A percentile compares a stretch with the other conserved stretches of the same genome.
Evolutionary conservation across 2,797 vertebrate species (phyloP).

Genomic region (Gadopsis bispinosus): DNA sequence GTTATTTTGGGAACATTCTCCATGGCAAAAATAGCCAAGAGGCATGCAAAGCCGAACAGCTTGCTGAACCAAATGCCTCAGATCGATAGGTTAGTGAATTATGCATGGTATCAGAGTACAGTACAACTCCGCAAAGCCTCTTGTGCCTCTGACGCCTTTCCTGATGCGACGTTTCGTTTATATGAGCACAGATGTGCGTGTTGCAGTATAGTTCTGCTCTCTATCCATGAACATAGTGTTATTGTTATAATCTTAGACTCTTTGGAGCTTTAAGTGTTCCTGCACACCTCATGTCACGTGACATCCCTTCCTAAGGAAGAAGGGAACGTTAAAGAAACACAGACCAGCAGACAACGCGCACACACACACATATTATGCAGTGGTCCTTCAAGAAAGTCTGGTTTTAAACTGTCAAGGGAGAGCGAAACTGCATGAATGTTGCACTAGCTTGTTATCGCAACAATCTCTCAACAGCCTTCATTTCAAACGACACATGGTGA

Average conservation of each 20-base stretch:
- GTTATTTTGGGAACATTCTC: conserved; percentile 71
- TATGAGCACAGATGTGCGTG: conserved; percentile 21
- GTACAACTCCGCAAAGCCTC: conserved; percentile 51
- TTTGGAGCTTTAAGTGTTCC: conserved; percentile 23
- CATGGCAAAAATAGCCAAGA: conserved; percentile 61
- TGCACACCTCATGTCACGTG: conserved; percentile 19
- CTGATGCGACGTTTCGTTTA: conserved; percentile 48
- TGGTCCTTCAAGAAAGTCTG: conserved; percentile 44
- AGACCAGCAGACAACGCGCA: neutral
- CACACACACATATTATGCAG: conserved; percentile 12
- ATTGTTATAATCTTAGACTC: conserved; percentile 21
- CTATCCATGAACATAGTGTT: neutral
- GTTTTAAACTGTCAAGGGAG: conserved; percentile 54
- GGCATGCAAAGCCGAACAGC: conserved; percentile 56
- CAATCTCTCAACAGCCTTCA: conserved; percentile 69
- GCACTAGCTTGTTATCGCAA: conserved; percentile 64
- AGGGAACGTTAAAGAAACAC: neutral
- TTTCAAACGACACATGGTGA: conserved; percentile 74
- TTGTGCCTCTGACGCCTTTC: conserved; percentile 35
- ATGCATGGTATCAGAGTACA: conserved; percentile 69
- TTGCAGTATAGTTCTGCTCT: conserved; percentile 24
- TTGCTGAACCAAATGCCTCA: conserved; percentile 70
- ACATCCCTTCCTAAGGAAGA: neutral
- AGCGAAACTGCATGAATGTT: conserved; percentile 39
- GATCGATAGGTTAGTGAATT: conserved; percentile 76